Evolutionary conservation across 2,888 invertebrate genomes (phyloP).

Genomic region (Cryptocheilus praepositus): DNA sequence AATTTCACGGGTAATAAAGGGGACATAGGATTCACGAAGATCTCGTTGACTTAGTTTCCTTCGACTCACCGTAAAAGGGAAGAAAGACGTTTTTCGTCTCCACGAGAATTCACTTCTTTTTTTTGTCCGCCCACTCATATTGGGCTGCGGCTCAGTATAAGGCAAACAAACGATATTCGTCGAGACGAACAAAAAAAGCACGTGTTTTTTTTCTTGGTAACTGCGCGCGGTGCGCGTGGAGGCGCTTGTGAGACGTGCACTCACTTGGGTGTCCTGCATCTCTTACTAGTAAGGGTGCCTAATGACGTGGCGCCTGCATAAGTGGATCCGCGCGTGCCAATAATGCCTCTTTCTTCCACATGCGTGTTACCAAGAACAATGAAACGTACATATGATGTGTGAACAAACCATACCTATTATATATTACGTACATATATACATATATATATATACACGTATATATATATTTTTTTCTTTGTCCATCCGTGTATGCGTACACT

Average conservation of each 20-base stretch:
- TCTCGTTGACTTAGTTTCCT: too few relatives aligned
- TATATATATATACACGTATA: conserved; percentile 30
- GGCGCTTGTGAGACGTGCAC: conserved; percentile 24
- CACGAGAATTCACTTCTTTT: neutral
- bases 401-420: conserved; percentile 38
- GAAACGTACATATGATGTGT: conserved; percentile 54
- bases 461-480: conserved; percentile 48
- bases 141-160: neutral
- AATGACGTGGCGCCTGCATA: neutral
- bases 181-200: conserved; percentile 49
- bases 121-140: conserved; percentile 11
- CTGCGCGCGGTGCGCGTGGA: conserved; percentile 33
- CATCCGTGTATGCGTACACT: conserved; percentile 62
- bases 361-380: conserved; percentile 33
- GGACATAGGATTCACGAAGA: too few relatives aligned
- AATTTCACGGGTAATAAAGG: too few relatives aligned
- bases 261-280: neutral
- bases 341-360: conserved; percentile 36
- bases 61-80: neutral
- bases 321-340: conserved; percentile 28
- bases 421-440: conserved; percentile 26
- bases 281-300: neutral
- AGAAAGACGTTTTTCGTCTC: neutral
- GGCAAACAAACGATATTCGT: conserved; percentile 1
- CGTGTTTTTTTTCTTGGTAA: conserved; percentile 39